Conservation (phyloP, 2,888 invertebrate species). For the Orchesella flavescens region DNA sequence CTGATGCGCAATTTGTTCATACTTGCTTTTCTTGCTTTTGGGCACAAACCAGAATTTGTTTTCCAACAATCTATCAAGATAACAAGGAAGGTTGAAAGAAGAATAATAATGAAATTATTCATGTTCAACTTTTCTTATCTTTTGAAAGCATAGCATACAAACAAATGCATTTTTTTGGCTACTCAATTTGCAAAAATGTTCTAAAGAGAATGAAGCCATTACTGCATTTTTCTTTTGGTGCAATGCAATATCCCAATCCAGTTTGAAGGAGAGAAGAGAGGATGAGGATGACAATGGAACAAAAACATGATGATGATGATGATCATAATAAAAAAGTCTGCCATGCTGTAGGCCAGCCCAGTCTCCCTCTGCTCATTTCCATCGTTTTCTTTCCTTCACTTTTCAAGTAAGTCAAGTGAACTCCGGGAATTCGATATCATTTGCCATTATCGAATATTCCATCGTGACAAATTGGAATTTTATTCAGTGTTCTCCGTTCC, state of each 20-base stretch:
- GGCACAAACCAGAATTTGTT: background rate
- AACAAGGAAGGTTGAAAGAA: background rate
- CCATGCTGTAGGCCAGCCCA: background rate
- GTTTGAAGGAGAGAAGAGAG: too few relatives aligned
- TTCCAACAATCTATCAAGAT: constrained; percentile 7
- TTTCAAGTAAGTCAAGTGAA: constrained; percentile 21
- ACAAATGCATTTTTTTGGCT: too few relatives aligned
- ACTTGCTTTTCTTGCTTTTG: background rate
- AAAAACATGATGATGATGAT: background rate
- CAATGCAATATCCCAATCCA: too few relatives aligned
- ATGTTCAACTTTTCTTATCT: too few relatives aligned
- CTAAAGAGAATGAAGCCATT: too few relatives aligned
- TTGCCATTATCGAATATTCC: constrained; percentile 55
- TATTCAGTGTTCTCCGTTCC: constrained; percentile 38
- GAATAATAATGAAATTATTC: too few relatives aligned
- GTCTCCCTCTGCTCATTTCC: background rate
- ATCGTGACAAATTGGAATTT: constrained; percentile 58
- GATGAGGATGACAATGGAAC: background rate
- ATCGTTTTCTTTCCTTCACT: constrained; percentile 12
- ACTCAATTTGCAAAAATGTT: too few relatives aligned
- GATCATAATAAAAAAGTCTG: too few relatives aligned
- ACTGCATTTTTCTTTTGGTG: background rate
- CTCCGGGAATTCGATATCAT: constrained; percentile 39
- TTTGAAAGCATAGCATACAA: too few relatives aligned
- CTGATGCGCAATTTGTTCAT: too few relatives aligned